Evolutionary conservation across 2,113 vertebrate genomes (phyloP), one percentile per base, ranked within the genome.

Genomic region (Melanotaenia duboulayi): DNA sequence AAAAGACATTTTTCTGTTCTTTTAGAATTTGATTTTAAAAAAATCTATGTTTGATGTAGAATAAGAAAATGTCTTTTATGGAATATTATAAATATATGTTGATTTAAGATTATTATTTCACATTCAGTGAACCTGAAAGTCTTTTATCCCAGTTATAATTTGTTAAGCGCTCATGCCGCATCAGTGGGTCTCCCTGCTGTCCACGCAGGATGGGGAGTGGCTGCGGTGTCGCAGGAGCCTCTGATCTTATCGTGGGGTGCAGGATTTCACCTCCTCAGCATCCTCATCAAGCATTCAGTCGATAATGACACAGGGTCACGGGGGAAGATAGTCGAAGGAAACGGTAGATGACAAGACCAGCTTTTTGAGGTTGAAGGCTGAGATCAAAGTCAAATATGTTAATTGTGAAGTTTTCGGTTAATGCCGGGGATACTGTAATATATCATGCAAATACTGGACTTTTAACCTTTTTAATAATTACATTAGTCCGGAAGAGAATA

Each of bases 191-290:
- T 59, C 64, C 46, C 49, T 24, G 76, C 66, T 32, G 51, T 70
- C 66, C 69, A 42, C 64, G 8, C 20, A 48, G 78, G 81, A 63
- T 66, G 81, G 8, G 89, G 85, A 88, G 89, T 76, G 86, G 82
- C 80, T 46, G 74, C 49, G 12, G 66, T 79, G 81, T 86, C 75
- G 81, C 59, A 35, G 85, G 84, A 22, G 74, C 83, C 81, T 88
- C 79, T 91, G 94, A 95, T 96, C 93, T 95, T 95, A 96, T 96
- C 95, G 79, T 76, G 71, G 81, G 87, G 94, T 95, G 95, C 91
- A 87, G 87, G 80, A 94, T 96, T 95, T 95, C 95, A 94, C 93
- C 94, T 91, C 90, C 93, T 96, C 94, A 96, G 96, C 93, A 93
- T 92, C 94, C 92, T 95, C 95, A 94, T 93, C 76, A 92, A 89